Evolutionary conservation across 2,113 vertebrate species (phyloP).

Genomic region (Numenius arquata): DNA sequence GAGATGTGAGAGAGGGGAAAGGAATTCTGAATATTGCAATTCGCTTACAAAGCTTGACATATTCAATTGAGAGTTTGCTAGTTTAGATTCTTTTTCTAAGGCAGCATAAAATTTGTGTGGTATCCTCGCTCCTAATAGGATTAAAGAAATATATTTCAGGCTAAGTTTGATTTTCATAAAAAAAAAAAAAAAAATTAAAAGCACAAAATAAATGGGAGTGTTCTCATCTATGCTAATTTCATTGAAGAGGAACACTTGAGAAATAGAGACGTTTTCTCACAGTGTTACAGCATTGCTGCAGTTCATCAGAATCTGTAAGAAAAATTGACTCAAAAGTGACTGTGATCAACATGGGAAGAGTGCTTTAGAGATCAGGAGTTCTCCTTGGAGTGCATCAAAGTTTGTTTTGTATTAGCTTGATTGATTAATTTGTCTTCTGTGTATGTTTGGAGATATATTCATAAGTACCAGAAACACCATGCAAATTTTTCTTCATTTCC

Average conservation of each 20-base stretch:
- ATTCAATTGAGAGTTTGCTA: not conserved
- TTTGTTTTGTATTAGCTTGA: conserved; percentile 7
- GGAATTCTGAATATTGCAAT: not conserved
- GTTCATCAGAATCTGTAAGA: not conserved
- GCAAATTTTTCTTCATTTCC: not conserved
- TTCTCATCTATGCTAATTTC: not conserved
- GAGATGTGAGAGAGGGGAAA: not conserved
- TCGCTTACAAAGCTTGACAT: not conserved
- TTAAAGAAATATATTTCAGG: not conserved
- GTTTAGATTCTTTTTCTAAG: not conserved
- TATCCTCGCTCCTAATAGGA: fast-evolving
- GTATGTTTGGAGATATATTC: not conserved
- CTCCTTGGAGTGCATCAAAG: not conserved
- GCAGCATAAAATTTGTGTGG: not conserved
- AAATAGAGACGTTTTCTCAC: not conserved
- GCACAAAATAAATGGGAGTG: not conserved
- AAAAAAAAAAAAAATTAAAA: not conserved
- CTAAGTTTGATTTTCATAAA: not conserved
- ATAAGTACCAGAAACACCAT: not conserved
- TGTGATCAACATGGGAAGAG: not conserved
- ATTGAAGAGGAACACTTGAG: not conserved
- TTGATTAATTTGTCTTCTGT: conserved; percentile 1
- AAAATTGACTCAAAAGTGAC: not conserved
- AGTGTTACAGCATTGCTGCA: not conserved
- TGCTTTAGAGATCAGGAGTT: not conserved